A percentile compares a stretch with the other conserved stretches of the same genome.
Conservation (phyloP, 2,113 vertebrate species). For the Lasiurus borealis region DNA sequence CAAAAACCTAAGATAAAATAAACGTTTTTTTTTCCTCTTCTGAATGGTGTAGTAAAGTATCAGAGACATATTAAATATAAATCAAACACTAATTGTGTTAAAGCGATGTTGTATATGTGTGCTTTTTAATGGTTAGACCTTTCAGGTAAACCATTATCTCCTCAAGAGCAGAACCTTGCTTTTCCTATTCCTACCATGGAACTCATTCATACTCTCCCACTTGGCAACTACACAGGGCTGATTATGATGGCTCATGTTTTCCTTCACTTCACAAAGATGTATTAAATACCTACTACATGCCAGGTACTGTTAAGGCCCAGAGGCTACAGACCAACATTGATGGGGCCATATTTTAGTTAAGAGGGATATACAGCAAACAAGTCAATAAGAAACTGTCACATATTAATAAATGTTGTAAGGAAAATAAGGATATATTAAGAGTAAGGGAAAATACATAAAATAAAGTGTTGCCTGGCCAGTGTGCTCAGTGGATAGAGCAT, state of each 20-base stretch:
- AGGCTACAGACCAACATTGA: neutral
- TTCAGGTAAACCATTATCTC: neutral
- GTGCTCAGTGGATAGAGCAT: no score
- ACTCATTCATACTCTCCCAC: neutral
- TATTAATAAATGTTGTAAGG: neutral
- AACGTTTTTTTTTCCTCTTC: neutral
- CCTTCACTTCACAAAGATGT: slow-evolving; percentile 25
- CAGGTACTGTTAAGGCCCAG: neutral
- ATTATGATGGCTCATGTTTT: neutral
- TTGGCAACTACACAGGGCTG: neutral
- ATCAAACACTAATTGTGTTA: neutral
- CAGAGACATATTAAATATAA: neutral
- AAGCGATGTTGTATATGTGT: neutral
- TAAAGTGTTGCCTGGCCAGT: neutral
- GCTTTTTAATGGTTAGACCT: neutral
- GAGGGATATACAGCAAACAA: neutral
- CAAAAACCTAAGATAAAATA: neutral
- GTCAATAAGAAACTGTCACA: neutral
- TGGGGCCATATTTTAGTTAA: neutral
- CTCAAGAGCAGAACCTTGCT: neutral
- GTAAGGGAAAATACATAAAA: neutral
- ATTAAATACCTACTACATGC: neutral
- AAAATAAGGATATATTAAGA: neutral
- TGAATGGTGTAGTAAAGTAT: neutral
- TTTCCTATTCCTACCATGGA: neutral